Conservation (phyloP, 2,888 invertebrate genomes). For the Mactromeris polynyma region DNA sequence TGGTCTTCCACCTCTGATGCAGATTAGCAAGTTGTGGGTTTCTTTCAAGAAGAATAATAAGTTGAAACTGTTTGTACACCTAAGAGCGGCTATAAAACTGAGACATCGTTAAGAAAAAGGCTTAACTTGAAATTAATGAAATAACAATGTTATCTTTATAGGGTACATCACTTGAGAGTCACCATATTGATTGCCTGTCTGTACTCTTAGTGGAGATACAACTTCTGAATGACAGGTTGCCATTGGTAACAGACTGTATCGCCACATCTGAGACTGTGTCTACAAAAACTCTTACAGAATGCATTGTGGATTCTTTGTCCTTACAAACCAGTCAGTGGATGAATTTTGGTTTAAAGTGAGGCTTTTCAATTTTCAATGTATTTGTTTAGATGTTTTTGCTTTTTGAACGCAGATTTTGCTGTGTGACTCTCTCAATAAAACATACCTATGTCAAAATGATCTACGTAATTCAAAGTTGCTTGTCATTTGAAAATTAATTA, state of each 20-base stretch:
- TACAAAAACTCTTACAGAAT: constrained; percentile 43
- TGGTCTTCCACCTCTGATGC: too few relatives aligned
- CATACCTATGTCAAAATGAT: too few relatives aligned
- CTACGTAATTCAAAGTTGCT: too few relatives aligned
- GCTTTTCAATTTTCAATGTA: neutral
- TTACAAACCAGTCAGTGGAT: constrained; percentile 41
- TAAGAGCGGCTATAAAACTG: too few relatives aligned
- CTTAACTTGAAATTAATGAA: too few relatives aligned
- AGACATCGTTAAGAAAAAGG: too few relatives aligned
- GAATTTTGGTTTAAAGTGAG: constrained; percentile 57
- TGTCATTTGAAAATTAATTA: too few relatives aligned
- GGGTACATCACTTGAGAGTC: constrained; percentile 60
- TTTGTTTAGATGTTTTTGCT: too few relatives aligned
- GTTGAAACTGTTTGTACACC: too few relatives aligned
- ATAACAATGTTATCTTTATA: constrained; percentile 32
- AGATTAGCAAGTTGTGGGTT: too few relatives aligned
- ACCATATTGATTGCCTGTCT: constrained; percentile 70
- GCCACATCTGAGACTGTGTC: neutral
- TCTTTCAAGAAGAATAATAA: too few relatives aligned
- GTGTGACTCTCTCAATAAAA: too few relatives aligned
- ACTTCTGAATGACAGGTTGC: constrained; percentile 37
- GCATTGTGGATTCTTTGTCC: constrained; percentile 47
- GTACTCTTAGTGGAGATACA: constrained; percentile 63
- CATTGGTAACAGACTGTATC: neutral
- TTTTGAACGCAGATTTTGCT: neutral